phyloP scores from a whole-genome alignment of 2,888 invertebrate species.

The Acanthococcus lagerstroemiae region DNA sequence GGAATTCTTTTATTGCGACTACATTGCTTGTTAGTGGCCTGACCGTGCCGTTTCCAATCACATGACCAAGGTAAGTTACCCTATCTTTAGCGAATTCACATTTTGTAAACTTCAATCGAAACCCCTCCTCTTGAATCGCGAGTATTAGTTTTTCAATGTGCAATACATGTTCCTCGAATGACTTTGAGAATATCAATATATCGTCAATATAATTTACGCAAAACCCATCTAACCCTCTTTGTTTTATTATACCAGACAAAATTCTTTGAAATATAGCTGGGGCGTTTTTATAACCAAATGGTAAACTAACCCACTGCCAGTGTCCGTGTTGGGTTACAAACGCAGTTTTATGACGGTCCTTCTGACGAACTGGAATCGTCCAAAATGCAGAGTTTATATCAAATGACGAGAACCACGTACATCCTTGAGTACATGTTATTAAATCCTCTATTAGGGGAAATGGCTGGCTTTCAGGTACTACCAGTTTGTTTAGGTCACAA shows the following conservation, averaged over 20 bases:
- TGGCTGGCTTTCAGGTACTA: conserved; percentile 2
- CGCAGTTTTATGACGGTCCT: conserved; percentile 10
- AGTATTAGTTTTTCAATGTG: not conserved
- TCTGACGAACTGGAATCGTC: conserved; percentile 34
- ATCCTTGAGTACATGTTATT: conserved; percentile 33
- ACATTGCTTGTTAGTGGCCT: not conserved
- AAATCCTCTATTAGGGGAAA: conserved; percentile 2
- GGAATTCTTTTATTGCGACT: not conserved
- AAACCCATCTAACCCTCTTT: conserved; percentile 33
- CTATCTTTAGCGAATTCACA: not conserved
- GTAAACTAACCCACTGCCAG: conserved; percentile 8
- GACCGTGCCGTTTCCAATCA: not conserved
- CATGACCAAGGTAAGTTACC: not conserved
- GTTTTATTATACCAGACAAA: conserved; percentile 34
- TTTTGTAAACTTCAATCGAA: not conserved
- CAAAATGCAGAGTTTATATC: conserved; percentile 42
- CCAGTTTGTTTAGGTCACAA: conserved; percentile 14
- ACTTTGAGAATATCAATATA: conserved; percentile 30
- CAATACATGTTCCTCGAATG: conserved; percentile 33
- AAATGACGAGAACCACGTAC: conserved; percentile 39
- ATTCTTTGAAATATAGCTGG: conserved; percentile 32
- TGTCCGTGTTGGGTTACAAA: conserved; percentile 17
- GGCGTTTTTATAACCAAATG: conserved; percentile 18
- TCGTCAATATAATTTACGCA: conserved; percentile 21
- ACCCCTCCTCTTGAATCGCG: not conserved